Evolutionary conservation across 2,888 invertebrate genomes (phyloP), one percentile per base, ranked within the genome.

Genomic region (Osmoderma eremita): DNA sequence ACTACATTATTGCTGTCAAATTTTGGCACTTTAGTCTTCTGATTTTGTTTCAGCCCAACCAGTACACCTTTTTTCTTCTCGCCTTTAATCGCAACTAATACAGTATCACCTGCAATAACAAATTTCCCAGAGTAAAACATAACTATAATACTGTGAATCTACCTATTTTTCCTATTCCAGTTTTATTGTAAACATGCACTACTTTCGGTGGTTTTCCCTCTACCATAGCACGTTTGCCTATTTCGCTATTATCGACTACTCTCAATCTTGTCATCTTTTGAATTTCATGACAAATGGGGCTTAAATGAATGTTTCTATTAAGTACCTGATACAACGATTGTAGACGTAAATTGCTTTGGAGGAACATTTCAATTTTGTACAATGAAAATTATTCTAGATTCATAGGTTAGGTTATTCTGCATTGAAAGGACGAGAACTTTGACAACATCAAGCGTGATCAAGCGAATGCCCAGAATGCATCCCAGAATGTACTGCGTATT

Each of bases 1-100:
- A 99, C 98, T 63, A 98, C 84, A 83, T 99, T 99, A 80, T 98
- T 98, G 77, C 91, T 93, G 81, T 98, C 98, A 81, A 94, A 96
- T 79, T 92, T 92, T 0, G 98, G 97, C 39, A 95, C 86, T 81
- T 92, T 91, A 0, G 90, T 82, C 65, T 87, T 86, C 80, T 97
- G 97, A 62, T 88, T 89, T 78, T 93, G 92, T 78, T 92, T 94
- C 54, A 94, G 83, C 0, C 98, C 98, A 1, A 95, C 95, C 22
- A 96, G 85, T 70, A 96, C 93, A 3, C 91, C 98, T 79, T 94
- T 94, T 79, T 95, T 96, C 88, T 95, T 98, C 81, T 97, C 91
- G 3, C 98, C 98, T 82, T 93, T 94, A 69, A 98, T 94, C 2
- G 98, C 96, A 12, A 98, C 91, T 75, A 98, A 80, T 4, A 98